phyloP scores from a whole-genome alignment of 2,888 invertebrate species.

The Agonopterix heracliana region DNA sequence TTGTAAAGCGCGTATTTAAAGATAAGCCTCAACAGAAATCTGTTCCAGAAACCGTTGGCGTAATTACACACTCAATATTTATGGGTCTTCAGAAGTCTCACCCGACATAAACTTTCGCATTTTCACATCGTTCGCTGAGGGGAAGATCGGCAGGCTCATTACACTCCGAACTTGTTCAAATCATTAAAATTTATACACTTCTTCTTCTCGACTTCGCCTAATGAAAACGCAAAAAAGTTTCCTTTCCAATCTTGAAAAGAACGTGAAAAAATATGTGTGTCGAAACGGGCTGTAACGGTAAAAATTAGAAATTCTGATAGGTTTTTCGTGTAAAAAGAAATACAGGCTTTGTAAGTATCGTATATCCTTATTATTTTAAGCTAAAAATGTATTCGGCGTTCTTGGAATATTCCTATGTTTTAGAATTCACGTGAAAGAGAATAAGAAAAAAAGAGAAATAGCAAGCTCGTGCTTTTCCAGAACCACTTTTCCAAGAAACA shows the following conservation, averaged over 20 bases:
- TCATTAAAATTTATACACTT: constrained; percentile 61
- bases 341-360: too few species aligned
- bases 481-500: too few species aligned
- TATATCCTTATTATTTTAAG: too few species aligned
- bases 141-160: constrained; percentile 45
- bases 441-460: too few species aligned
- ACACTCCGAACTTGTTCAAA: constrained; percentile 51
- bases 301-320: neutral
- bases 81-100: constrained; percentile 25
- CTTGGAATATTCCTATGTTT: too few species aligned
- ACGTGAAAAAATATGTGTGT: neutral
- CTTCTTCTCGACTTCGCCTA: constrained; percentile 42
- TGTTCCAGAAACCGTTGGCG: constrained; percentile 12
- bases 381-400: too few species aligned
- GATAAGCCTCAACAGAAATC: constrained; percentile 1
- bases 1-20: constrained; percentile 1
- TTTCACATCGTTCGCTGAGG: constrained; percentile 31
- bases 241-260: constrained; percentile 9
- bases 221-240: constrained; percentile 49
- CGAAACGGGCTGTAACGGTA: neutral
- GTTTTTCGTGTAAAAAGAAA: neutral
- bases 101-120: constrained; percentile 17
- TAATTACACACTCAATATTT: constrained; percentile 27
- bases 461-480: too few species aligned
- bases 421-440: too few species aligned